Evolutionary conservation across 2,113 vertebrate species (phyloP), one percentile per base, ranked within the genome.

Genomic region (Irena cyanogastra): DNA sequence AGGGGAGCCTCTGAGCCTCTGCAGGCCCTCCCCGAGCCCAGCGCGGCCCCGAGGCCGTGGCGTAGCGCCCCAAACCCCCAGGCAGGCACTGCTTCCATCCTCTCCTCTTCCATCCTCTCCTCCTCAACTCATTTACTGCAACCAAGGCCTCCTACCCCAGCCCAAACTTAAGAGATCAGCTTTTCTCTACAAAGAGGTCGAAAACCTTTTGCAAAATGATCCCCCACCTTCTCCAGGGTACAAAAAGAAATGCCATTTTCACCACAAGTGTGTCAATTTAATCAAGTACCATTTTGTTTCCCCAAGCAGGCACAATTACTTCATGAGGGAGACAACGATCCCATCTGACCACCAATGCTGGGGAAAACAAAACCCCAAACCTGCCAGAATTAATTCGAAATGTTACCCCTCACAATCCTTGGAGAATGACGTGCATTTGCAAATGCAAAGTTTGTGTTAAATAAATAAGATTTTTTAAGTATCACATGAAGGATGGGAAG

Each of bases 61-160:
- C 26, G 0, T 7, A 47, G 42, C 1, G 9, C 8, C 47, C 26
- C 0, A 0, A 11, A 22, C 4, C 11, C 22, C 11, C 26, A 3
- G 22, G 86, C 44, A 37, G 53, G 11, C 2, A 0, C 21, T 20
- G 19, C 5, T 19, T 76, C 33, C 41, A 41, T 41, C 41, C n/a
- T n/a, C n/a, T n/a, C n/a, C n/a, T 26, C 26, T 52, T n/a, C 49
- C 9, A 49, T 35, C 23, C 26, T 11, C 7, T 3, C 23, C 56
- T 68, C 26, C 30, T 56, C 49, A 45, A 28, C 6, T 53, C 6
- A 0, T 8, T 52, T 11, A 5, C 14, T 28, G 26, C 30, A 20
- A 28, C 42, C 49, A 42, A 71, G 44, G n/a, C 31, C 42, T 69
- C 35, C 33, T 22, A 69, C 8, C 65, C 47, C 42, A 66, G 21